Base-by-base conservation (phyloP, 1,140 invertebrate species). In the Bombus superbus region DNA sequence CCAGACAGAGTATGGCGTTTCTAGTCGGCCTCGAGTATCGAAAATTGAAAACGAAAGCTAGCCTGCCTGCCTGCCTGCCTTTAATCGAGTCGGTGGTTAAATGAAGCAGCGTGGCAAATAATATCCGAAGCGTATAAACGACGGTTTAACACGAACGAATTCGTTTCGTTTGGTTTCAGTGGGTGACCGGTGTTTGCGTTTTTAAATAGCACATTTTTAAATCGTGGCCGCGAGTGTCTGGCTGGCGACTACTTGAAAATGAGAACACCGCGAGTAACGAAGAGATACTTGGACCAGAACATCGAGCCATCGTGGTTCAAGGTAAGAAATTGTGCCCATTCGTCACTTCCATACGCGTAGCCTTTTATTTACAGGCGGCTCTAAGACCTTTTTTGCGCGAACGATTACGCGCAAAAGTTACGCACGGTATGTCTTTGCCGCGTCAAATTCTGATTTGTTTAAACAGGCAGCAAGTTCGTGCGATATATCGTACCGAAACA, bases 271-370 rank as follows among this genome's bases (percentile, higher is more conserved):
- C 15, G 40, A 32, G 72, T 18, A 32, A 47, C 42, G 13, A 32
- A 5, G 72, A 53, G n/a, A 75, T 53, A 53, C 73, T 75, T 53
- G 73, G 73, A 53, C 44, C 73, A 75, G 44, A 75, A 35, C 73
- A 25, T 22, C 44, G 73, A 25, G 9, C 9, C 44, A 10, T 35
- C 32, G n/a, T 35, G 73, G 44, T 53, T 44, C 73, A 53, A 53
- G 73, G 73, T 75, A 75, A 75, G 44, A 75, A 75, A 53, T 53
- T 35, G 32, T 75, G 22, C 44, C 32, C 73, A 53, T 75, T 75
- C 73, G 53, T 75, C 11, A 35, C 44, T 53, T 35, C 44, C 73
- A 75, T 75, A 75, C 25, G 42, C 73, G 73, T 75, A 22, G 22
- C 5, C 1, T 53, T 13, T 53, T 74, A 32, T 53, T 35, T 53